These are phyloP conservation scores for Saguinus midas DNA, from an alignment of 2,113 vertebrate genomes.

Conservation along the genomic window DNA sequence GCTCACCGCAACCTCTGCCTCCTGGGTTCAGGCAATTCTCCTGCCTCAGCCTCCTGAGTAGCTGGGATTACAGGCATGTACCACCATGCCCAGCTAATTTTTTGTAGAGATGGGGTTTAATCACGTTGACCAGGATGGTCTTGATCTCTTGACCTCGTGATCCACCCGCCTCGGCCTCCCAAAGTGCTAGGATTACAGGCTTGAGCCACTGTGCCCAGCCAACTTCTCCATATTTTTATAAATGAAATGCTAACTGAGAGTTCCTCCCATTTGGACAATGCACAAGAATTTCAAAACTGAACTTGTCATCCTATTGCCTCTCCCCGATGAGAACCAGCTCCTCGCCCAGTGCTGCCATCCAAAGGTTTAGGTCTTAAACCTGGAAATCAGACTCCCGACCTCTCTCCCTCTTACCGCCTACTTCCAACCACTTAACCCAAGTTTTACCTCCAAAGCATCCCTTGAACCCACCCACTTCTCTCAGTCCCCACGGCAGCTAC, in stretches of 20 bases:
- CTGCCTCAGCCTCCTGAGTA: not conserved
- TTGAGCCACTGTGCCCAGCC: too few relatives aligned
- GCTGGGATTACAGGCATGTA: not conserved
- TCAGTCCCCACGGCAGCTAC: not conserved
- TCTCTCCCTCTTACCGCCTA: not conserved
- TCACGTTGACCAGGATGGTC: too few relatives aligned
- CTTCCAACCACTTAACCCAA: not conserved
- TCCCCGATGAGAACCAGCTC: not conserved
- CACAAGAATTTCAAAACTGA: not conserved
- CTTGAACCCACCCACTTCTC: not conserved
- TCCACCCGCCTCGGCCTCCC: too few relatives aligned
- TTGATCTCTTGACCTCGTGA: too few relatives aligned
- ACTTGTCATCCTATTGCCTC: not conserved
- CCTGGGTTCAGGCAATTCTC: too few relatives aligned
- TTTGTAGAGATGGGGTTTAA: too few relatives aligned
- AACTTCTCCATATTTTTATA: not conserved
- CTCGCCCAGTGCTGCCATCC: not conserved
- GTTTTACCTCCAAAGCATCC: not conserved
- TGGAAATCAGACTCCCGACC: not conserved
- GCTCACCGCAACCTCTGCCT: too few relatives aligned
- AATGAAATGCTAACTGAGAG: slow-evolving; percentile 10
- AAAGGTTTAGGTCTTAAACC: not conserved
- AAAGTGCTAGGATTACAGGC: too few relatives aligned
- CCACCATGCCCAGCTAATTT: too few relatives aligned
- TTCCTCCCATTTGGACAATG: not conserved